Evolutionary conservation across 2,797 vertebrate species (phyloP), one percentile per base, ranked within the genome.

Genomic region (Amphiprion clarkii): DNA sequence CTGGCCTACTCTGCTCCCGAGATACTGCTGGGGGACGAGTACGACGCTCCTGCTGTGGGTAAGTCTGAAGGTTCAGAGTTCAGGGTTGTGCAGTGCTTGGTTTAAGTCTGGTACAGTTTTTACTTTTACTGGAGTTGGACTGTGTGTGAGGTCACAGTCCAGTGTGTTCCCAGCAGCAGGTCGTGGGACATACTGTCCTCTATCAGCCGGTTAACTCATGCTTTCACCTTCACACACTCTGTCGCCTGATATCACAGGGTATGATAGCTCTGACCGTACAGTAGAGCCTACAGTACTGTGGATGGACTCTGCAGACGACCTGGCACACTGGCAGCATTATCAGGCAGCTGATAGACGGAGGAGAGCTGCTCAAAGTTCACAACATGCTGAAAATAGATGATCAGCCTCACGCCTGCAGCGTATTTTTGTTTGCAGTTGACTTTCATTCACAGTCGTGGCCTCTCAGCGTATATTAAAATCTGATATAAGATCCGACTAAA

Each of bases 1-100:
- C 95, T 99, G 83, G 98, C 98, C 0, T 99, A 99, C 88, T 99
- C 97, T 2, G 98, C 98, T 40, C 98, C 98, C 3, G 98, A 99
- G 79, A 99, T 99, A 83, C 93, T 99, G 81, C 97, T 99, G 67
- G 97, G 97, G 19, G 97, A 99, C 80, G 97, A 99, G 83, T 99
- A 99, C 0, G 97, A 99, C 7, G 97, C 97, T 17, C 97, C 97
- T 1, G 97, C 97, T 68, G 97, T 99, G 53, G 97, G 97, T 99
- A 90, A 86, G 96, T 89, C 16, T 25, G 14, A 44, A 23, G 40
- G 44, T 7, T 7, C 27, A 16, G 7, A 27, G 40, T 33, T 74
- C 66, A 65, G 31, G 66, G 60, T 74, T 46, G 5, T 10, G 31
- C 17, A 23, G 16, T 65, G 63, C 57, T 58, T 55, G n/a, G 44